Base-by-base conservation (phyloP, 2,113 vertebrate species). In the Acrocephalus arundinaceus region DNA sequence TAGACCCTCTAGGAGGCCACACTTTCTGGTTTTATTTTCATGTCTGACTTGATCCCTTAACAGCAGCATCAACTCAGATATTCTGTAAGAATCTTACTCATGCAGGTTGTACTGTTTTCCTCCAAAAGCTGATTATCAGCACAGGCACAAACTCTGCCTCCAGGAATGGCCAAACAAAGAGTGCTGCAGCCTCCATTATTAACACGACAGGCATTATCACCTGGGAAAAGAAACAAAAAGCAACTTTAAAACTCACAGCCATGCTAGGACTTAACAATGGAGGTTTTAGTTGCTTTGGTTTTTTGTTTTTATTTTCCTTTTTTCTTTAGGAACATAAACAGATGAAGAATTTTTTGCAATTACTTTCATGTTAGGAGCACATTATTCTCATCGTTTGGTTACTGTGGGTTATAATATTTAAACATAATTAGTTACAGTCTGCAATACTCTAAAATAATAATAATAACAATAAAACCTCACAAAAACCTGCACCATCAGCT, bases 91-190 rank as follows among this genome's bases (percentile, higher is more conserved):
- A 55, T 79, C 98, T 97, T 99, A 99, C 99, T 98, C 95, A 95
- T 97, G 97, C 99, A 99, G 92, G 98, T 98, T 97, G 99, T 98
- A 97, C 98, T 99, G 94, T 99, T 99, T 97, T 98, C 98, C 97
- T 99, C 98, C 98, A 99, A 97, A 96, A 98, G 96, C 90, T 99
- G 99, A 98, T 99, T 99, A 98, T 99, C 99, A 92, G 99, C 98
- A 95, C 99, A 99, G 65, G 99, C 99, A 97, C 99, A 99, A 85
- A 99, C 98, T 97, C 99, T 97, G 86, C 99, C 99, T 95, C 98
- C 98, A 89, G 99, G 99, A 97, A 99, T 97, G 87, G 99, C 98
- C 85, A 99, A 98, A 94, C 99, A 99, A 85, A 99, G 98, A 58
- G 98, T 99, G 90, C 98, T 96, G 92, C 99, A 99, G 92, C 99